Evolutionary conservation across 2,888 invertebrate genomes (phyloP).

Genomic region (Acholoe squamosa): DNA sequence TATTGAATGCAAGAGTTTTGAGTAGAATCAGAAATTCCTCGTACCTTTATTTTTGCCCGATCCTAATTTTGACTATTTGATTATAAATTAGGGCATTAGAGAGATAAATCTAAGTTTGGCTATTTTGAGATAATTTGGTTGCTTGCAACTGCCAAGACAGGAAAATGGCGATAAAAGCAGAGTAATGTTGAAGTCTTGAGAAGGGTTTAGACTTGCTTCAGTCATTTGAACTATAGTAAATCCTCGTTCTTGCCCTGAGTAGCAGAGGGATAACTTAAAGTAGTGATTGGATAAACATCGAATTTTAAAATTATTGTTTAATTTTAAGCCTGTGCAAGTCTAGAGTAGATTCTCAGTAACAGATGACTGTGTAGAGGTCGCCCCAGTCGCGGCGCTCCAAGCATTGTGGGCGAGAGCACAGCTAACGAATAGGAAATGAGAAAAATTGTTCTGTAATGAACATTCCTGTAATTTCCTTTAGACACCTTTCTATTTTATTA

Average conservation of each 20-base stretch:
- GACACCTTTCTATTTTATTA: background rate
- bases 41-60: no score
- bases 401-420: background rate
- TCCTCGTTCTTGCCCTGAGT: no score
- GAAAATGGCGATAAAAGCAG: background rate
- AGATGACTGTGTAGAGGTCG: background rate
- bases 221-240: no score
- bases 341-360: background rate
- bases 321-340: no score
- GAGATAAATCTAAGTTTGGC: background rate
- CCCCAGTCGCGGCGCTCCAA: background rate
- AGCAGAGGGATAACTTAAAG: no score
- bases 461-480: conserved; percentile 27
- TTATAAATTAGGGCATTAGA: no score
- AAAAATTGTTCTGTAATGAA: background rate
- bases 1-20: no score
- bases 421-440: conserved; percentile 9
- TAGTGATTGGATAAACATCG: no score
- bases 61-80: no score
- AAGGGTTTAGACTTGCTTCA: background rate
- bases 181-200: conserved; percentile 10
- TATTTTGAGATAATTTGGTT: conserved; percentile 21
- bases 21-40: no score
- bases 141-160: background rate
- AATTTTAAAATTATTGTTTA: no score